phyloP scores from a whole-genome alignment of 2,113 vertebrate genomes.

The Puma concolor region DNA sequence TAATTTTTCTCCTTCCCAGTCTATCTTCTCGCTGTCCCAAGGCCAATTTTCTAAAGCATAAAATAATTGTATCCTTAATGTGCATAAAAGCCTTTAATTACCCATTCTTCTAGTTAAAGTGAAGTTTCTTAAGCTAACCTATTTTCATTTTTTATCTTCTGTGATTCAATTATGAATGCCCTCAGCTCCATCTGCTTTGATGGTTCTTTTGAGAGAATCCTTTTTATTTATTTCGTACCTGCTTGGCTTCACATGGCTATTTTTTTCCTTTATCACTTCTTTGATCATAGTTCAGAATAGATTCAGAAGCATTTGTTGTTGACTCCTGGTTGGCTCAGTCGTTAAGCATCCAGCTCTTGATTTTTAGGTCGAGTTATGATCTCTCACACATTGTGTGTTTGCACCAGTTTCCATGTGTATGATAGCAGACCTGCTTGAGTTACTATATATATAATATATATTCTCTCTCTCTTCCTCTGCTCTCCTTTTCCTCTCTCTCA shows the following conservation, averaged over 20 bases:
- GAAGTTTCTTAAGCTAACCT: conserved; percentile 36
- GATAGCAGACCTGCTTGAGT: too few relatives aligned
- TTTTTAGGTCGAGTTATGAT: too few relatives aligned
- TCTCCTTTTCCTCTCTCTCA: too few relatives aligned
- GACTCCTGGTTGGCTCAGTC: neutral
- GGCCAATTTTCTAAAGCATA: neutral
- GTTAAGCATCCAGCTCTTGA: too few relatives aligned
- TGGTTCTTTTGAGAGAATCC: neutral
- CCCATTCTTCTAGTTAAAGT: conserved; percentile 13
- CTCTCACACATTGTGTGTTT: too few relatives aligned
- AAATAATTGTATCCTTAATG: conserved; percentile 27
- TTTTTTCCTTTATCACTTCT: conserved; percentile 36
- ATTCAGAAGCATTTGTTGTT: conserved; percentile 47
- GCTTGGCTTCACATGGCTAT: neutral
- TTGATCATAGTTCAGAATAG: neutral
- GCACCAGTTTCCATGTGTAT: too few relatives aligned
- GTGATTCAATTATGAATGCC: neutral
- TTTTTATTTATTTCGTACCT: conserved; percentile 2
- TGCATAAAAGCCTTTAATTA: neutral
- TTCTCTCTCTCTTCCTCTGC: too few relatives aligned
- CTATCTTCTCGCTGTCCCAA: neutral
- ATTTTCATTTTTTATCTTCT: conserved; percentile 48
- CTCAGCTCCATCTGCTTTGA: neutral
- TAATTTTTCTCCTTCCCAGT: neutral
- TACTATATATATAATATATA: too few relatives aligned